These are phyloP conservation scores for Harpalus rubripes DNA, from an alignment of 2,888 invertebrate species.

Conservation along the genomic window DNA sequence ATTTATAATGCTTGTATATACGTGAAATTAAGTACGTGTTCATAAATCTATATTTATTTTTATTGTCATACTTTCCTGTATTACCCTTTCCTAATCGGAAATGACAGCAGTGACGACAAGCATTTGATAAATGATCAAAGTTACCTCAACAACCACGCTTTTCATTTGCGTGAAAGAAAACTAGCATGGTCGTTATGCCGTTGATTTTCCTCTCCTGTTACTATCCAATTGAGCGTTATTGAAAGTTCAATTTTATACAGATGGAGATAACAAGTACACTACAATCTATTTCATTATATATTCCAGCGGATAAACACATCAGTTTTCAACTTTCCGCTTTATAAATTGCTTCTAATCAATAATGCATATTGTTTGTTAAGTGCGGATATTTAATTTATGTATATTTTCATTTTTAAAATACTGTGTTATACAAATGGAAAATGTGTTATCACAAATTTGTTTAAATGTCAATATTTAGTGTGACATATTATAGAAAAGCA, in stretches of 20 bases:
- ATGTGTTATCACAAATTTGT: neutral
- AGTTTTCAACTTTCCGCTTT: constrained; percentile 30
- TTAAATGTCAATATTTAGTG: neutral
- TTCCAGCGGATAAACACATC: neutral
- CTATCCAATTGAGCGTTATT: too few relatives aligned
- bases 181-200: too few relatives aligned
- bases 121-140: too few relatives aligned
- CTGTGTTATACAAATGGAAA: neutral
- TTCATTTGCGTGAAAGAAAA: too few relatives aligned
- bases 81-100: too few relatives aligned
- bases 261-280: neutral
- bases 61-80: too few relatives aligned
- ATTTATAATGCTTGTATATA: too few relatives aligned
- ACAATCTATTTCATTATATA: constrained; percentile 18
- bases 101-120: too few relatives aligned
- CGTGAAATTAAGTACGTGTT: too few relatives aligned
- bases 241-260: neutral
- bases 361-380: constrained; percentile 6
- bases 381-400: constrained; percentile 7
- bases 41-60: too few relatives aligned
- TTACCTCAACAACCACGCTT: too few relatives aligned
- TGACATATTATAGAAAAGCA: neutral
- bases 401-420: constrained; percentile 15
- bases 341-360: constrained; percentile 22
- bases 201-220: too few relatives aligned